Evolutionary conservation across 2,888 invertebrate species (phyloP).

Genomic region (Odontothrips loti): DNA sequence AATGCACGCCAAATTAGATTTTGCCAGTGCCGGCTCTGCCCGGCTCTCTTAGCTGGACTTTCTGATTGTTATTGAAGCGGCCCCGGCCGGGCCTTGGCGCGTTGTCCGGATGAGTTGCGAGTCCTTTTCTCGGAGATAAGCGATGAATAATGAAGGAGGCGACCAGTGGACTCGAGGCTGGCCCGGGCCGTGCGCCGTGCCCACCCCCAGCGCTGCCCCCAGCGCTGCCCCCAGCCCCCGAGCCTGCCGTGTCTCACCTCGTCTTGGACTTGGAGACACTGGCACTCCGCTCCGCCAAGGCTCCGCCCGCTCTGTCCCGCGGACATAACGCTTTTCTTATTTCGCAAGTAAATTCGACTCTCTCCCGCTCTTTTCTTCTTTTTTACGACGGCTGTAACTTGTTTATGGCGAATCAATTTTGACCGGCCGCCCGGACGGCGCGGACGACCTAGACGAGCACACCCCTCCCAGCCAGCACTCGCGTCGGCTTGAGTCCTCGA

Average conservation of each 20-base stretch:
- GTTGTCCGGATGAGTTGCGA: neutral
- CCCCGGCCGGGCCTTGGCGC: neutral
- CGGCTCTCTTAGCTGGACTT: neutral
- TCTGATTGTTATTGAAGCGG: neutral
- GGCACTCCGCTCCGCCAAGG: too few relatives aligned
- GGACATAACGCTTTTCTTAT: neutral
- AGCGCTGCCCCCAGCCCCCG: too few relatives aligned
- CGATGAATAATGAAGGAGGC: conserved; percentile 7
- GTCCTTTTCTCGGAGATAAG: neutral
- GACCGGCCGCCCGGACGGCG: neutral
- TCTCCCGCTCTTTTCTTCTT: neutral
- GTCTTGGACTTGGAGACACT: neutral
- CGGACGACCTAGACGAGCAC: neutral
- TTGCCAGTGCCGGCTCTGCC: neutral
- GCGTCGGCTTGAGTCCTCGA: too few relatives aligned
- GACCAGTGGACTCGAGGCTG: neutral
- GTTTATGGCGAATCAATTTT: conserved; percentile 8
- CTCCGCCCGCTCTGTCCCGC: neutral
- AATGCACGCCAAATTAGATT: too few relatives aligned
- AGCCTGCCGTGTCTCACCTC: neutral
- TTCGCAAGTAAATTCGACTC: neutral
- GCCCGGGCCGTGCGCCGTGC: neutral
- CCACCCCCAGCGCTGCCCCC: too few relatives aligned
- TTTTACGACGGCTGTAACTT: neutral
- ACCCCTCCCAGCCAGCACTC: too few relatives aligned